These are phyloP conservation scores for Odontamblyopus rebecca DNA, from an alignment of 2,797 vertebrate species.

Conservation along the genomic window DNA sequence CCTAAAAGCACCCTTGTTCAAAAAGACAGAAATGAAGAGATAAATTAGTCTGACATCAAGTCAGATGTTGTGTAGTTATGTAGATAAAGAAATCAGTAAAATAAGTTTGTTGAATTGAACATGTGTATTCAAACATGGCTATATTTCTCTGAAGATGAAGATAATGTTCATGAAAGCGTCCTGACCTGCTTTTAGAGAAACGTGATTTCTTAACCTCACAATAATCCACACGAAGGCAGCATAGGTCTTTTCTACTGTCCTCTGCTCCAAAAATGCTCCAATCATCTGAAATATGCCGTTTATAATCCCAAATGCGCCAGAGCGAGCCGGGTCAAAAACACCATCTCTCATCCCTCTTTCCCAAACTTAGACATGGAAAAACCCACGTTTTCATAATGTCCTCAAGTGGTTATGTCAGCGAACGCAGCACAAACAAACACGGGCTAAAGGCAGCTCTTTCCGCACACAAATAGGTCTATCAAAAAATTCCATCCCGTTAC, in stretches of 20 bases:
- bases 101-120: too few relatives aligned
- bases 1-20: too few relatives aligned
- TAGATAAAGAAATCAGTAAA: too few relatives aligned
- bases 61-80: too few relatives aligned
- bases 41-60: too few relatives aligned
- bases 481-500: conserved; percentile 73
- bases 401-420: conserved; percentile 45
- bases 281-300: background rate
- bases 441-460: conserved; percentile 45
- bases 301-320: background rate
- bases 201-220: background rate
- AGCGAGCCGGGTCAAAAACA: background rate
- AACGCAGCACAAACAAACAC: conserved; percentile 27
- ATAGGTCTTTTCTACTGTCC: background rate
- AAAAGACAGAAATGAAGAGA: too few relatives aligned
- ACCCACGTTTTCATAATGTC: conserved; percentile 41
- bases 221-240: background rate
- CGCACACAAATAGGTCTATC: conserved; percentile 66
- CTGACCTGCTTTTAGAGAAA: background rate
- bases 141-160: too few relatives aligned
- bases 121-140: too few relatives aligned
- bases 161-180: too few relatives aligned
- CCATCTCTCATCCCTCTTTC: conserved; percentile 58
- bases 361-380: conserved; percentile 56
- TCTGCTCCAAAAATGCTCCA: background rate